Evolutionary conservation across 1,140 invertebrate genomes (phyloP), one percentile per base, ranked within the genome.

Genomic region (Kradibia gibbosae): DNA sequence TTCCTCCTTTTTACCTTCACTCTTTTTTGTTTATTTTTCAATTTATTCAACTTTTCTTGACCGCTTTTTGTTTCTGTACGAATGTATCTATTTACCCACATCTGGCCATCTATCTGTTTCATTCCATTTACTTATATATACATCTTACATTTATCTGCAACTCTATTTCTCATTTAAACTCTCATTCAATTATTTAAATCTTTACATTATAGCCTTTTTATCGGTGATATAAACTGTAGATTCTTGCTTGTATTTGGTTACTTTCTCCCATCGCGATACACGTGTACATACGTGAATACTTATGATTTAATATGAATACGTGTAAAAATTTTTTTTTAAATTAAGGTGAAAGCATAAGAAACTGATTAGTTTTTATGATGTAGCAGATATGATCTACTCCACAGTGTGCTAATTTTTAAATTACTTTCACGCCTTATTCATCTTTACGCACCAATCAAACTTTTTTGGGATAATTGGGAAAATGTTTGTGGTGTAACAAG

Each of bases 21-120:
- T 36, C n/a, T 45, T 39, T 11, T 36, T 45, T 25, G 25, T 57
- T 39, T 11, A 13, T 74, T 34, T 11, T 57, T 34, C 72, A 75
- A 81, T 75, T 75, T 81, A 75, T 81, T 81, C 57, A n/a, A 81
- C 71, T 60, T 50, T 25, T 65, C 55, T 67, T 4, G 17, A 36
- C 17, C n/a, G n/a, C 3, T 65, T 17, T 42, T 31, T 20, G 42
- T 50, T 7, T 62, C n/a, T 25, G 25, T 62, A n/a, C 15, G n/a
- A 17, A 5, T 62, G 5, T 15, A 28, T 62, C 57, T 25, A 62
- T 62, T 31, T 25, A 28, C 11, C 65, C 22, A 17, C 36, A 60
- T 74, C 70, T n/a, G 2, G 7, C 65, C 39, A 31, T 76, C 53
- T 57, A 39, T 11, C 70, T 25, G 8, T n/a, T 31, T 17, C 28